phyloP scores from a whole-genome alignment of 2,888 invertebrate species.

The Odontocerum albicorne region DNA sequence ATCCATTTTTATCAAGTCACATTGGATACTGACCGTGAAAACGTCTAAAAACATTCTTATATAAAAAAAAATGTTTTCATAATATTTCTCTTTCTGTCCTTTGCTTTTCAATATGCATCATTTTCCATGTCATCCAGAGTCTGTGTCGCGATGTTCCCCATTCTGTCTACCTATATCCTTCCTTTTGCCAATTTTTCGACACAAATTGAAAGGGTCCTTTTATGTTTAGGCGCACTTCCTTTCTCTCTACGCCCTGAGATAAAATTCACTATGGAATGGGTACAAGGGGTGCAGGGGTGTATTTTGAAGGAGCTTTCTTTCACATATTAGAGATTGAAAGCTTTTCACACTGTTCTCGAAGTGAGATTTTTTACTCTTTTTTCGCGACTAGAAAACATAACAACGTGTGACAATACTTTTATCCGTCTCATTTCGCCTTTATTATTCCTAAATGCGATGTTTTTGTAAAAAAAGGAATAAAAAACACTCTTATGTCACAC shows the following conservation, averaged over 20 bases:
- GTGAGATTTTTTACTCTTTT: not conserved
- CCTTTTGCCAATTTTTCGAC: conserved; percentile 33
- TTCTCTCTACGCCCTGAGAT: conserved; percentile 20
- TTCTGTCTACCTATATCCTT: conserved; percentile 12
- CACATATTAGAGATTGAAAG: conserved; percentile 24
- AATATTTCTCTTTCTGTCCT: not conserved
- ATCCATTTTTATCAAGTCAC: too few species aligned
- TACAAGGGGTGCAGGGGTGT: conserved; percentile 6
- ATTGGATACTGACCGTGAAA: too few species aligned
- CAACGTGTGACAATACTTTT: too few species aligned
- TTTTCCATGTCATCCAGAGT: not conserved
- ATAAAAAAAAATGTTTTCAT: not conserved
- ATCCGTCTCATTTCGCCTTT: too few species aligned
- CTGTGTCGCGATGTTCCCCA: not conserved
- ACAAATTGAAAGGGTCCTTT: conserved; percentile 37
- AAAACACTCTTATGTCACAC: too few species aligned
- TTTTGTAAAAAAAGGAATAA: too few species aligned
- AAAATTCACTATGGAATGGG: conserved; percentile 26
- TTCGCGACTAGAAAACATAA: not conserved
- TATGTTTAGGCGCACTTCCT: conserved; percentile 34
- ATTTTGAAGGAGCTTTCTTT: conserved; percentile 14
- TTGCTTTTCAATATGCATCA: not conserved
- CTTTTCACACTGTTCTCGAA: conserved; percentile 17
- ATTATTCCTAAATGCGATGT: too few species aligned
- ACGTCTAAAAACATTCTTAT: not conserved